phyloP scores from a whole-genome alignment of 2,797 vertebrate genomes.

The Cheracebus regulus region DNA sequence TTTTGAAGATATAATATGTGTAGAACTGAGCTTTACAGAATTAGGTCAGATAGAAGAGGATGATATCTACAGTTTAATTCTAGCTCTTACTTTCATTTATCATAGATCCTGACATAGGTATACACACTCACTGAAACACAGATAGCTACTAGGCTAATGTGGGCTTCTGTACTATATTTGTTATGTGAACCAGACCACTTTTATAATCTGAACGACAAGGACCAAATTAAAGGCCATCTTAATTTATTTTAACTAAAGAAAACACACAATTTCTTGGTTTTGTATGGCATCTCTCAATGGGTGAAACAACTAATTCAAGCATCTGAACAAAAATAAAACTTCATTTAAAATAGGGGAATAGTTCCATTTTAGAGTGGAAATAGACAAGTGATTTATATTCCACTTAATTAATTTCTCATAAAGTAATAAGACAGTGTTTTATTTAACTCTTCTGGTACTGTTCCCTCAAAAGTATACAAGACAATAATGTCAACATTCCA shows the following conservation, averaged over 20 bases:
- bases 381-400: background rate
- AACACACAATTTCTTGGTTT: constrained; percentile 14
- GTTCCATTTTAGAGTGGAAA: background rate
- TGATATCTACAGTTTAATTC: background rate
- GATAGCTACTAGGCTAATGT: no score
- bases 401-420: background rate
- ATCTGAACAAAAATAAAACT: background rate
- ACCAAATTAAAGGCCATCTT: background rate
- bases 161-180: background rate
- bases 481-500: background rate
- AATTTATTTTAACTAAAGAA: constrained; percentile 15
- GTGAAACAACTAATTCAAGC: background rate
- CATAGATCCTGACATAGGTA: background rate
- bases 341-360: background rate
- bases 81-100: background rate
- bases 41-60: background rate
- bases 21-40: background rate
- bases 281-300: background rate
- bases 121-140: background rate
- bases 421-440: background rate
- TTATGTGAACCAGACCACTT: background rate
- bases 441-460: background rate
- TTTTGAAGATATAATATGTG: background rate
- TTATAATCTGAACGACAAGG: background rate
- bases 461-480: background rate